Evolutionary conservation across 1,140 invertebrate species (phyloP).

Genomic region (Aphaenogaster rudis): DNA sequence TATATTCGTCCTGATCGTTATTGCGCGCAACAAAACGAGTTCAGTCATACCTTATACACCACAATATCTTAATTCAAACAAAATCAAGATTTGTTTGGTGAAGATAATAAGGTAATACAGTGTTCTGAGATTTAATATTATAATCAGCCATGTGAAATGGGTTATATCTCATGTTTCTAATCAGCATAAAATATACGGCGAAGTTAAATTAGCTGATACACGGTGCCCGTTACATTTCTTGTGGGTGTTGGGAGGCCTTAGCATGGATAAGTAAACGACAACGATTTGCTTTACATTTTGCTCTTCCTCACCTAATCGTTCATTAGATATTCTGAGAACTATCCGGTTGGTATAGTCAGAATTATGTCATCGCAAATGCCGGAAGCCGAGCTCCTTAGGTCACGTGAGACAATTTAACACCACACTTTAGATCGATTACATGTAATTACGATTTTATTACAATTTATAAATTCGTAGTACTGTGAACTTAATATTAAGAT

Average conservation of each 20-base stretch:
- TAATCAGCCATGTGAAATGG: slow-evolving; percentile 52
- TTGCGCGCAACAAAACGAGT: neutral
- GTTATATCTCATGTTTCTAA: slow-evolving; percentile 54
- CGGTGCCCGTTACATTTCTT: slow-evolving; percentile 21
- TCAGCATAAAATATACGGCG: slow-evolving; percentile 55
- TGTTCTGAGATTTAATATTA: slow-evolving; percentile 40
- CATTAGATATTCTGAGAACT: slow-evolving; percentile 22
- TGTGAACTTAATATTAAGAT: neutral
- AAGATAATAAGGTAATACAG: slow-evolving; percentile 29
- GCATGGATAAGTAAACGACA: slow-evolving; percentile 40
- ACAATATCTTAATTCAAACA: slow-evolving; percentile 24
- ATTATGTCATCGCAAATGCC: slow-evolving; percentile 12
- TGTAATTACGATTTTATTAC: neutral
- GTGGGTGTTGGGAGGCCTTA: slow-evolving; percentile 27
- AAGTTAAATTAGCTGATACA: slow-evolving; percentile 53
- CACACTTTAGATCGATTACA: neutral
- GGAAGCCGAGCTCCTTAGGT: neutral
- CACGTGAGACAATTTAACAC: neutral
- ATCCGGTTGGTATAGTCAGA: neutral
- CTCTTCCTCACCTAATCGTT: slow-evolving; percentile 33
- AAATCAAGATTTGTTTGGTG: slow-evolving; percentile 3
- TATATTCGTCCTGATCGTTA: neutral
- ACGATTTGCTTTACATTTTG: slow-evolving; percentile 49
- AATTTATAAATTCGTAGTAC: neutral
- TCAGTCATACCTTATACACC: neutral